Conservation (phyloP, 2,113 vertebrate genomes). For the Scolopax mira region DNA sequence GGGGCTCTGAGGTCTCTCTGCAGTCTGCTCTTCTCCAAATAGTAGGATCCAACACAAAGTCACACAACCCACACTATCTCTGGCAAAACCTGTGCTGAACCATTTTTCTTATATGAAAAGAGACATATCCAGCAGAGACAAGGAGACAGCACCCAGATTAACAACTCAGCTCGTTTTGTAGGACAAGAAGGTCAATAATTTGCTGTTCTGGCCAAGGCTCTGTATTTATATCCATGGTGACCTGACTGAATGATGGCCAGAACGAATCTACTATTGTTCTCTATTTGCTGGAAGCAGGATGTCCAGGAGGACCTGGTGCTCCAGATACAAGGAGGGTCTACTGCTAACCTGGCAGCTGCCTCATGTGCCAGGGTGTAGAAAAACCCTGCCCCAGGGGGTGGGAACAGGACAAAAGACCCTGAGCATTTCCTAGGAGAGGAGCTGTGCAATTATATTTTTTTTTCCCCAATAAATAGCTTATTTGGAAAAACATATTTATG, state of each 20-base stretch:
- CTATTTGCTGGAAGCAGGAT: background rate
- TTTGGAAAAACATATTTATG: background rate
- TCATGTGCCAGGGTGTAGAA: rapidly evolving
- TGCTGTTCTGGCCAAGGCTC: background rate
- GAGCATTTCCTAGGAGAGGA: background rate
- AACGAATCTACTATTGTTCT: background rate
- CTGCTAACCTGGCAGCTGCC: background rate
- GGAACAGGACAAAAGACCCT: background rate
- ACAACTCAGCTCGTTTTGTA: background rate
- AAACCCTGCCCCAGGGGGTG: background rate
- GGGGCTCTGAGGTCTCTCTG: too few species aligned
- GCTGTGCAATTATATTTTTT: background rate
- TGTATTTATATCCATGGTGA: too few species aligned
- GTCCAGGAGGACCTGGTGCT: background rate
- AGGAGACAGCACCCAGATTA: background rate
- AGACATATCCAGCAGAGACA: background rate
- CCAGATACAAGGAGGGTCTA: background rate
- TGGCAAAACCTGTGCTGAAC: background rate
- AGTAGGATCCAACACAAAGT: background rate
- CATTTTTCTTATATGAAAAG: background rate
- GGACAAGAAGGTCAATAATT: background rate
- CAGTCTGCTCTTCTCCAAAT: too few species aligned
- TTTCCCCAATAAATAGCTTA: background rate
- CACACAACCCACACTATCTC: background rate
- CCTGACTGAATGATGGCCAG: background rate